Evolutionary conservation across 2,113 vertebrate genomes (phyloP).

Genomic region (Equus przewalskii): DNA sequence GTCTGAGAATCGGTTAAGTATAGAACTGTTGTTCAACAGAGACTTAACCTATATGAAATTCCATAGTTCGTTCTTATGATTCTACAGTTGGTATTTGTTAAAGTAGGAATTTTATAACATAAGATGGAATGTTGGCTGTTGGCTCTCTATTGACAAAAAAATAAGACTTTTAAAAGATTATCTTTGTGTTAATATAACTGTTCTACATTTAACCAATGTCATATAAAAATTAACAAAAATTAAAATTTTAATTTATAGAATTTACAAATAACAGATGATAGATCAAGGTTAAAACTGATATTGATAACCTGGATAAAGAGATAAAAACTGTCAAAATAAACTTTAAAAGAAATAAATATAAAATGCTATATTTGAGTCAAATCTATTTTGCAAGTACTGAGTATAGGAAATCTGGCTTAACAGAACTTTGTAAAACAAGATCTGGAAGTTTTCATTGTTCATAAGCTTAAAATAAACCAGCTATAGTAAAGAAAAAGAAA

Average conservation of each 20-base stretch:
- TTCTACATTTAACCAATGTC: not conserved
- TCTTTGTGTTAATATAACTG: not conserved
- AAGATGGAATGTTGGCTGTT: not conserved
- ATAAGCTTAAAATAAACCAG: conserved; percentile 7
- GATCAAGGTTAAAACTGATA: not conserved
- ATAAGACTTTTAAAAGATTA: not conserved
- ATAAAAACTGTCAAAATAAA: not conserved
- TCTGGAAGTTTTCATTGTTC: not conserved
- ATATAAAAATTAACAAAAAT: not conserved
- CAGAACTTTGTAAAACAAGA: not conserved
- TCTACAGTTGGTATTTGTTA: not conserved
- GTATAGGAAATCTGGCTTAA: not conserved
- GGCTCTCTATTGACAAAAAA: not conserved
- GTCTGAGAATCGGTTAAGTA: not conserved
- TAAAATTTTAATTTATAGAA: not conserved
- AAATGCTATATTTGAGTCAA: not conserved
- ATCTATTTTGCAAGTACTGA: not conserved
- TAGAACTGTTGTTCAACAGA: not conserved
- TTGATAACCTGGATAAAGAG: not conserved
- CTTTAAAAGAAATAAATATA: not conserved
- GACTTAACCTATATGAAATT: not conserved
- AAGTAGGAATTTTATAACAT: not conserved
- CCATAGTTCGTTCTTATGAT: not conserved
- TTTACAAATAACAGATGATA: conserved; percentile 4
- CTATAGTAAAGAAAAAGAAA: not conserved